Evolutionary conservation across 1,140 invertebrate species (phyloP).

Genomic region (Bursaphelenchus mucronatus): DNA sequence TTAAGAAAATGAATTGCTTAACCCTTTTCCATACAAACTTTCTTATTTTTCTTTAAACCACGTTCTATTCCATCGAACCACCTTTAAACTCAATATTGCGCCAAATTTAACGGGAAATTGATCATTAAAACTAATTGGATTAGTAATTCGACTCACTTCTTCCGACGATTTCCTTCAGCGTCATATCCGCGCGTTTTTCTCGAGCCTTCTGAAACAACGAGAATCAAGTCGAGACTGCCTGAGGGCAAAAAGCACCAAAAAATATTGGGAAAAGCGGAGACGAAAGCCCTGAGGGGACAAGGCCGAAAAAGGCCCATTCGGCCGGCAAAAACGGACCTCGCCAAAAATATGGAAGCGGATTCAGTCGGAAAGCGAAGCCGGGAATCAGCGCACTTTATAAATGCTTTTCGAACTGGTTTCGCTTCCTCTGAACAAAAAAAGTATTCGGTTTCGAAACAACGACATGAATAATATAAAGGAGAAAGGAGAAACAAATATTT

Average conservation of each 20-base stretch:
- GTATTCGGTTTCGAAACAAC: no score
- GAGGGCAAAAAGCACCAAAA: background rate
- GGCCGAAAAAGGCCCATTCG: background rate
- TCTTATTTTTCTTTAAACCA: no score
- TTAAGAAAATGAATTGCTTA: slow-evolving; percentile 17
- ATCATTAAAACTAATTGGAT: slow-evolving; percentile 16
- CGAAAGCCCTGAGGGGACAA: background rate
- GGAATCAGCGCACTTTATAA: no score
- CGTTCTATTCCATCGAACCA: no score
- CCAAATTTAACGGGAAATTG: no score
- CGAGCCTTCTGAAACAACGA: background rate
- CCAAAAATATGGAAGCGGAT: background rate
- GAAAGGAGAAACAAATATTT: no score
- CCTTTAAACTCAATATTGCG: no score
- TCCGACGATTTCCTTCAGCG: slow-evolving; percentile 53
- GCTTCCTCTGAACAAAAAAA: no score
- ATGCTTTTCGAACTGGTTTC: no score
- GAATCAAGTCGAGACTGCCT: background rate
- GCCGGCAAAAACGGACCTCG: background rate
- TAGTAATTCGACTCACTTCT: slow-evolving; percentile 41
- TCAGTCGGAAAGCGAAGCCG: no score
- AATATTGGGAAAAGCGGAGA: background rate
- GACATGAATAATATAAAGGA: no score
- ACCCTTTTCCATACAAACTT: background rate
- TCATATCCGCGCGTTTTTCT: slow-evolving; percentile 34